A percentile compares a stretch with the other conserved stretches of the same genome.
phyloP scores from a whole-genome alignment of 1,140 invertebrate genomes.

The Phortica variegata region DNA sequence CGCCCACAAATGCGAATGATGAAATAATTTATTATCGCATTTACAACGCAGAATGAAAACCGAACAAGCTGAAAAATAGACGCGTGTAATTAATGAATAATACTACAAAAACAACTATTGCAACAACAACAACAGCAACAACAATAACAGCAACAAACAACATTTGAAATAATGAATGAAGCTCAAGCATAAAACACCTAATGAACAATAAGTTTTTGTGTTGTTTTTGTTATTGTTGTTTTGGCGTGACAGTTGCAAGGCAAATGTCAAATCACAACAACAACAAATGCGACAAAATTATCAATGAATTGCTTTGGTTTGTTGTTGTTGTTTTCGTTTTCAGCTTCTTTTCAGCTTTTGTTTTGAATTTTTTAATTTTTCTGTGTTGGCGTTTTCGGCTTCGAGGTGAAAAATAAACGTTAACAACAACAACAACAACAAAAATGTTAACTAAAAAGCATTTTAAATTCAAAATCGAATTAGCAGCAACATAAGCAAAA shows the following conservation, averaged over 20 bases:
- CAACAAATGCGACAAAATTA: conserved; percentile 24
- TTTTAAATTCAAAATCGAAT: conserved; percentile 51
- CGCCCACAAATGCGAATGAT: conserved; percentile 39
- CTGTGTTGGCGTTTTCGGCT: conserved; percentile 39
- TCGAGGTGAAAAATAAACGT: conserved; percentile 11
- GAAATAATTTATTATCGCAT: conserved; percentile 54
- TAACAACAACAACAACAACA: conserved; percentile 31
- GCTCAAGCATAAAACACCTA: conserved; percentile 46
- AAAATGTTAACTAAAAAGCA: conserved; percentile 43
- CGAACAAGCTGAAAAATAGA: conserved; percentile 17
- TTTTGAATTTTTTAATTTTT: conserved; percentile 5
- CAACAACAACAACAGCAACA: conserved; percentile 29
- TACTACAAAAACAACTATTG: too few relatives aligned
- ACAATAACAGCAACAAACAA: conserved; percentile 6
- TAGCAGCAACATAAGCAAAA: conserved; percentile 47
- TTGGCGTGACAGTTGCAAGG: conserved; percentile 8
- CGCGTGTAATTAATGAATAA: conserved; percentile 38
- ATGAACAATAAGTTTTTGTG: conserved; percentile 10
- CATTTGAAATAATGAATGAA: conserved; percentile 22
- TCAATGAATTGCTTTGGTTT: conserved; percentile 33
- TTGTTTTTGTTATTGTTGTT: too few relatives aligned
- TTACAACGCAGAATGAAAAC: conserved; percentile 24
- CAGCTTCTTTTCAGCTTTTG: too few relatives aligned
- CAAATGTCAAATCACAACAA: conserved; percentile 15
- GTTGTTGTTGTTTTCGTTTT: conserved; percentile 5